These are phyloP conservation scores for Papilio aristodemus DNA, from an alignment of 1,140 invertebrate species.

Conservation along the genomic window DNA sequence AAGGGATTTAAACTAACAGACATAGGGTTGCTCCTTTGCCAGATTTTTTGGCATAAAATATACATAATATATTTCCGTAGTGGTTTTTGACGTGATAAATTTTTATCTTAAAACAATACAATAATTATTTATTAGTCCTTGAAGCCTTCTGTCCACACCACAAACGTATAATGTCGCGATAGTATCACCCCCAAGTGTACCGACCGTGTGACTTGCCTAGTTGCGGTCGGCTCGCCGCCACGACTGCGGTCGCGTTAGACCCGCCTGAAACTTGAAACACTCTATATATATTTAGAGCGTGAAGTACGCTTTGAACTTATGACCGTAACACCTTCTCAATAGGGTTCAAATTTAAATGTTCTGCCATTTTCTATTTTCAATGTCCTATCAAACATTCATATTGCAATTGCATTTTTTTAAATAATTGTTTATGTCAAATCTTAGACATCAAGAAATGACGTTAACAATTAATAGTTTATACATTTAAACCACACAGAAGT, in stretches of 20 bases:
- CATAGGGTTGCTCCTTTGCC: no score
- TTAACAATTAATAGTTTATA: no score
- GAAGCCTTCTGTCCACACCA: not conserved
- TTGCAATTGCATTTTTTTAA: not conserved
- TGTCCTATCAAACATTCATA: no score
- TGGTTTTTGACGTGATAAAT: no score
- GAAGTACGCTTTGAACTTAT: not conserved
- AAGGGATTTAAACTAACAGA: no score
- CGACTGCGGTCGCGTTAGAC: constrained; percentile 39
- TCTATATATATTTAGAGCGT: constrained; percentile 39
- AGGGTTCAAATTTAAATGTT: constrained; percentile 23
- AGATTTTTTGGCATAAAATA: no score
- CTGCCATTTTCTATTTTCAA: not conserved
- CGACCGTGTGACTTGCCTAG: constrained; percentile 39
- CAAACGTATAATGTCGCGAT: not conserved
- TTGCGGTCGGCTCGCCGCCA: constrained; percentile 21
- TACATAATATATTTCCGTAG: no score
- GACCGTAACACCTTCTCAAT: not conserved
- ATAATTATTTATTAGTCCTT: not conserved
- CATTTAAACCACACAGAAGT: no score
- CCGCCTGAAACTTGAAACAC: constrained; percentile 47
- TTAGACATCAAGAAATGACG: no score
- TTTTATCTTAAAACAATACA: no score
- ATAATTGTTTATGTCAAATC: no score
- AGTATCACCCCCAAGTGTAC: constrained; percentile 9